Conservation (phyloP, 2,888 invertebrate genomes). For the Ceraclea dissimilis region DNA sequence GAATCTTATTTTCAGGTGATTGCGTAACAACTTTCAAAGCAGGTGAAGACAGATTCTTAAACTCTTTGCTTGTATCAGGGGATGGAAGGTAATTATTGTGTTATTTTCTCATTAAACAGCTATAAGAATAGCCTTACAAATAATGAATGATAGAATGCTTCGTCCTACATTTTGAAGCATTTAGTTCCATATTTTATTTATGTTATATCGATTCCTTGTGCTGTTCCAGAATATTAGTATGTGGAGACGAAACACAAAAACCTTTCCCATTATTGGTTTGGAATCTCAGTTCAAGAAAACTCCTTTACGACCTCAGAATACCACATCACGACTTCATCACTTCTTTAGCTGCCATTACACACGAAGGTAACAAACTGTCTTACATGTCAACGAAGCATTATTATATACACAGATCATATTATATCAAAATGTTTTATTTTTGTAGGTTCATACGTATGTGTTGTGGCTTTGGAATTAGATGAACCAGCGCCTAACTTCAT, state of each 20-base stretch:
- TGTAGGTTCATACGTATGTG: constrained; percentile 63
- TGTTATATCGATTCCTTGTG: no score
- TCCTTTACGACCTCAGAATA: constrained; percentile 80
- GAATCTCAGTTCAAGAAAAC: constrained; percentile 76
- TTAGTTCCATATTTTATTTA: no score
- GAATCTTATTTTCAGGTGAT: constrained; percentile 51
- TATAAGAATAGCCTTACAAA: background rate
- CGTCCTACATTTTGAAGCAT: no score
- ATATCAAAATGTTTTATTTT: constrained; percentile 13
- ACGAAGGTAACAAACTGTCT: constrained; percentile 57
- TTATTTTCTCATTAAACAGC: background rate
- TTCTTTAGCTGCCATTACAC: constrained; percentile 73
- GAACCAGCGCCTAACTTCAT: constrained; percentile 83
- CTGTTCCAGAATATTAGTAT: constrained; percentile 67
- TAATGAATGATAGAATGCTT: background rate
- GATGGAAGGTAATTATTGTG: constrained; percentile 61
- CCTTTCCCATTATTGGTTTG: constrained; percentile 85
- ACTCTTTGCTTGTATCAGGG: constrained; percentile 78
- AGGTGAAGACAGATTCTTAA: constrained; percentile 83
- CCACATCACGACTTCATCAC: constrained; percentile 86
- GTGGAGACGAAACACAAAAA: constrained; percentile 88
- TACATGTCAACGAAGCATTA: no score
- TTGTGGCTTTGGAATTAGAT: constrained; percentile 50
- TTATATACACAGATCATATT: no score
- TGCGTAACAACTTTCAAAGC: constrained; percentile 83